Evolutionary conservation across 2,888 invertebrate genomes (phyloP), one percentile per base, ranked within the genome.

Genomic region (Hypercompe scribonia): DNA sequence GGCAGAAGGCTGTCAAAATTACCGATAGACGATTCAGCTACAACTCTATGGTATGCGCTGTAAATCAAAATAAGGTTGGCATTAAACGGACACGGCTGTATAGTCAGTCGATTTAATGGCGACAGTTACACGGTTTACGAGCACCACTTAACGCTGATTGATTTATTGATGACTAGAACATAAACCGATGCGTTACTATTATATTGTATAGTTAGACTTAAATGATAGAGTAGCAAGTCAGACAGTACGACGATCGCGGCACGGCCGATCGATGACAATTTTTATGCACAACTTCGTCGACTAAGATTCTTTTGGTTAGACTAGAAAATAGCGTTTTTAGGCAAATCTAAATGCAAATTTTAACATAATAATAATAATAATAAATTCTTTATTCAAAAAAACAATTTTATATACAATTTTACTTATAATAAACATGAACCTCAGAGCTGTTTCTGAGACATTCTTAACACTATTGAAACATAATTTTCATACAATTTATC

Each of bases 1-100:
- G 24, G n/a, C 11, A 8, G 24, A 10, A 24, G 7, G 1, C 54
- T 54, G 24, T 33, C 24, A 34, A 67, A 61, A 68, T 33, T 54
- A 13, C 34, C 36, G 36, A 67, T 31, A 1, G 4, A 11, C 15
- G n/a, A 58, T 36, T 21, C 36, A 61, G 28, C 33, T 61, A 68
- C 58, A 36, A n/a, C 28, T 42, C 63, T 63, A 61, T 46, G 63
- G 31, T 69, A 36, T 36, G 63, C 34, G 36, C 70, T 75, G 76
- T 82, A 83, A 82, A 78, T 82, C 76, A 77, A 74, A 81, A 74
- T 73, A 73, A 72, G 54, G 69, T 70, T 73, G 69, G 63, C 70
- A 79, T 78, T 78, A 77, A 77, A 74, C 70, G 54, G 70, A 46
- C 65, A 68, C 71, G 36, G 71, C 64, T 69, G 65, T 75, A 33